These are phyloP conservation scores for Eulithis testata DNA, from an alignment of 2,888 invertebrate genomes.

Conservation along the genomic window DNA sequence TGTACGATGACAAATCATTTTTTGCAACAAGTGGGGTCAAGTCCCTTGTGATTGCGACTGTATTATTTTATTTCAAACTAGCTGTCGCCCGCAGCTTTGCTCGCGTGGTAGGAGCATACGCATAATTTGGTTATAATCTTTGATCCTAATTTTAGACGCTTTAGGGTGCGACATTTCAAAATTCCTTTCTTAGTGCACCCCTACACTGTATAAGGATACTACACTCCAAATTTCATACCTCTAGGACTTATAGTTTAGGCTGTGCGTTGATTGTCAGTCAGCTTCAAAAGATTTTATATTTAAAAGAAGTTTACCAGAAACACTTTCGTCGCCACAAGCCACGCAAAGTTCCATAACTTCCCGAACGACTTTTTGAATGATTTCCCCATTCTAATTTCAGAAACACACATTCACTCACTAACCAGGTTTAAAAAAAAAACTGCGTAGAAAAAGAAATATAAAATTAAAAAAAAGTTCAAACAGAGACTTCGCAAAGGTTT, in stretches of 20 bases:
- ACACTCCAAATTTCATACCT: too few species aligned
- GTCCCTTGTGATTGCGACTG: neutral
- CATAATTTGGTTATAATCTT: too few species aligned
- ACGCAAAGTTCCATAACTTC: constrained; percentile 74
- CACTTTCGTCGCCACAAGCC: constrained; percentile 73
- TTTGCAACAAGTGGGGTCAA: neutral
- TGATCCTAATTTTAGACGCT: too few species aligned
- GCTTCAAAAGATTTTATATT: too few species aligned
- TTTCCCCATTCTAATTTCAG: constrained; percentile 26
- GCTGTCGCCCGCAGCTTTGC: too few species aligned
- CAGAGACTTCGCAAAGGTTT: neutral
- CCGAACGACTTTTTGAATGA: constrained; percentile 46
- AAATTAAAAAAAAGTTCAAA: neutral
- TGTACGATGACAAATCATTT: constrained; percentile 1
- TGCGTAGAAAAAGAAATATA: neutral
- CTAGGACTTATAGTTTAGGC: too few species aligned
- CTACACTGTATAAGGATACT: too few species aligned
- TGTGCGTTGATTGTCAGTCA: too few species aligned
- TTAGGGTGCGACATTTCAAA: too few species aligned
- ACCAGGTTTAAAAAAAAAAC: constrained; percentile 6
- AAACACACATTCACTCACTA: constrained; percentile 21
- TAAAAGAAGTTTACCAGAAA: constrained; percentile 79
- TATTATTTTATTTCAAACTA: constrained; percentile 9
- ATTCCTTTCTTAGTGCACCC: too few species aligned
- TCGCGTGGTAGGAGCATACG: too few species aligned